These are phyloP conservation scores for Crocodylus rhombifer DNA, from an alignment of 2,797 vertebrate genomes.

Conservation along the genomic window DNA sequence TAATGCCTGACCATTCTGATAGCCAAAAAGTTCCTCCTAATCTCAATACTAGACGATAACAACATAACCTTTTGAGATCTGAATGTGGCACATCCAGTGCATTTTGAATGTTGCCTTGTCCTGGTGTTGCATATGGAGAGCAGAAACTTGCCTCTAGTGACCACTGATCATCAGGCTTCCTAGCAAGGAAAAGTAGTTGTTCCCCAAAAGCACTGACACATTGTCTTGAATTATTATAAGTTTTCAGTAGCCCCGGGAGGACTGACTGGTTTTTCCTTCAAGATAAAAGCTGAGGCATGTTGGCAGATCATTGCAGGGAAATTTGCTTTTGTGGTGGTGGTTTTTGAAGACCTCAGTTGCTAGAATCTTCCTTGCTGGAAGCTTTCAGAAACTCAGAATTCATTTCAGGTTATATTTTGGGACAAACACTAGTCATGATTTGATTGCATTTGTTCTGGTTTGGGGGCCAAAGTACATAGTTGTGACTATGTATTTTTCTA, in stretches of 20 bases:
- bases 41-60: background rate
- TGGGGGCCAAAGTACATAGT: background rate
- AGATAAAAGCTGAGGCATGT: background rate
- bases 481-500: background rate
- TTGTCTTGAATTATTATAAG: background rate
- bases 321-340: background rate
- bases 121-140: background rate
- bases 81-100: background rate
- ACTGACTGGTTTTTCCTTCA: background rate
- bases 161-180: background rate
- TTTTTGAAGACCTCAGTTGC: background rate
- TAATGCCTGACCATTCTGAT: too few relatives aligned
- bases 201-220: background rate
- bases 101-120: background rate
- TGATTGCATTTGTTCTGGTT: background rate
- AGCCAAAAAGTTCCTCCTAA: too few relatives aligned
- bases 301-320: background rate
- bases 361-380: background rate
- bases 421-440: background rate
- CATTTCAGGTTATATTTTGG: background rate
- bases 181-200: background rate
- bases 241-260: background rate
- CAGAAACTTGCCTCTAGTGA: background rate
- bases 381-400: background rate
- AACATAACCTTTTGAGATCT: background rate